Evolutionary conservation across 2,888 invertebrate species (phyloP).

Genomic region (Hemistola chrysoprasaria): DNA sequence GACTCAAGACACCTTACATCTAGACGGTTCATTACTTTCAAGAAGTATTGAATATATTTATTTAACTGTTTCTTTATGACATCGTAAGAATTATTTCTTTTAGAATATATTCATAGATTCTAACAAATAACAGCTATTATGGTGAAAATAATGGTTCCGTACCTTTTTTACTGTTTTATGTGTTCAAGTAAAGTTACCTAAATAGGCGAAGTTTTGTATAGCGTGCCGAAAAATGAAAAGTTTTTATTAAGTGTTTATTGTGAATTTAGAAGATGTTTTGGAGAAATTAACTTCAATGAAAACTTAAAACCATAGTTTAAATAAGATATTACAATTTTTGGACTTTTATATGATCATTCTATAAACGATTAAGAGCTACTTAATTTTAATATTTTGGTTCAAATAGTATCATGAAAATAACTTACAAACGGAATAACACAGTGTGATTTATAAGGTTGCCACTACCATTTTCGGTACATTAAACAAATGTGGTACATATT

Average conservation of each 20-base stretch:
- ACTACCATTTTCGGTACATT: constrained; percentile 27
- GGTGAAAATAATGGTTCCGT: constrained; percentile 14
- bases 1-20: constrained; percentile 65
- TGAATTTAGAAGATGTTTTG: constrained; percentile 53
- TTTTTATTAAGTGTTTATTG: constrained; percentile 62
- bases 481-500: constrained; percentile 34
- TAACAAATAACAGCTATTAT: constrained; percentile 14
- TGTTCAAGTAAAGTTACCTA: constrained; percentile 38
- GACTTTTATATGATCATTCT: too few relatives aligned
- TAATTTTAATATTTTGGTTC: too few relatives aligned
- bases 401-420: constrained; percentile 2
- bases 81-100: constrained; percentile 31
- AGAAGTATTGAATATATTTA: constrained; percentile 58
- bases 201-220: constrained; percentile 47
- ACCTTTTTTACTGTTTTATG: constrained; percentile 32
- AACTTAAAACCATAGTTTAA: constrained; percentile 58
- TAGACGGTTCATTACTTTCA: constrained; percentile 56
- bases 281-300: constrained; percentile 43
- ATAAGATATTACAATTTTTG: constrained; percentile 20
- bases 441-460: constrained; percentile 22
- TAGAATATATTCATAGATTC: constrained; percentile 17
- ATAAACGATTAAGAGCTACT: too few relatives aligned
- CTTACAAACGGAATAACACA: constrained; percentile 10
- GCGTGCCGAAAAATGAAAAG: constrained; percentile 50
- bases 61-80: constrained; percentile 52